phyloP scores from a whole-genome alignment of 92 coral and sea anemone species.

The Epizoanthus scotinus region DNA sequence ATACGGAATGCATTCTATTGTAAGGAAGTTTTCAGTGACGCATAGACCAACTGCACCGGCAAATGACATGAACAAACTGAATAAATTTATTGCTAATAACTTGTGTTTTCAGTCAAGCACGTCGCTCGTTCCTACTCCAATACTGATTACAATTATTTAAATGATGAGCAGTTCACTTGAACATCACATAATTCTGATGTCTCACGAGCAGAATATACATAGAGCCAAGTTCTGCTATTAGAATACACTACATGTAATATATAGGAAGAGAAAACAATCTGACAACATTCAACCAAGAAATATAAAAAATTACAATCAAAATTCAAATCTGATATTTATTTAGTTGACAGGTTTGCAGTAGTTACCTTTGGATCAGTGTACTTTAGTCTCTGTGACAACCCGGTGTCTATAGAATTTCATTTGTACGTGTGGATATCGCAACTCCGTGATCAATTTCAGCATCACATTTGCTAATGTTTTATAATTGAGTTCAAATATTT shows the following conservation, averaged over 20 bases:
- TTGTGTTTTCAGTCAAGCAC: conserved; percentile 10
- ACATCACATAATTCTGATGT: background rate
- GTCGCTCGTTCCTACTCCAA: background rate
- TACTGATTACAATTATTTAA: conserved; percentile 14
- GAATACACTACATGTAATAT: background rate
- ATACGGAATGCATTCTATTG: background rate
- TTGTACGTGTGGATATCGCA: background rate
- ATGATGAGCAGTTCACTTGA: conserved; percentile 1
- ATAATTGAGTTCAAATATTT: conserved; percentile 4
- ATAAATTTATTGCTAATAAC: conserved; percentile 1
- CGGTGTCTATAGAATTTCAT: conserved; percentile 1
- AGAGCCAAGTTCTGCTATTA: background rate
- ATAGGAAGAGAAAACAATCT: background rate
- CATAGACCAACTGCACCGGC: conserved; percentile 27
- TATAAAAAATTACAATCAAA: conserved; percentile 19
- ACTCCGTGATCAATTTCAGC: too few species aligned
- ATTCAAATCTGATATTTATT: conserved; percentile 33
- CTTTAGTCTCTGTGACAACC: conserved; percentile 3
- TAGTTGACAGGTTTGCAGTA: conserved; percentile 14
- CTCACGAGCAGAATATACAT: conserved; percentile 4
- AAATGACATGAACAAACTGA: conserved; percentile 31
- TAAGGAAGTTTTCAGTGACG: conserved; percentile 4
- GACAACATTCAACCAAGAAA: background rate
- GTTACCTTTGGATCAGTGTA: conserved; percentile 15
- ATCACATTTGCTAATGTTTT: background rate